Conservation (phyloP, 2,888 invertebrate species). For the Sarcophaga carnaria region DNA sequence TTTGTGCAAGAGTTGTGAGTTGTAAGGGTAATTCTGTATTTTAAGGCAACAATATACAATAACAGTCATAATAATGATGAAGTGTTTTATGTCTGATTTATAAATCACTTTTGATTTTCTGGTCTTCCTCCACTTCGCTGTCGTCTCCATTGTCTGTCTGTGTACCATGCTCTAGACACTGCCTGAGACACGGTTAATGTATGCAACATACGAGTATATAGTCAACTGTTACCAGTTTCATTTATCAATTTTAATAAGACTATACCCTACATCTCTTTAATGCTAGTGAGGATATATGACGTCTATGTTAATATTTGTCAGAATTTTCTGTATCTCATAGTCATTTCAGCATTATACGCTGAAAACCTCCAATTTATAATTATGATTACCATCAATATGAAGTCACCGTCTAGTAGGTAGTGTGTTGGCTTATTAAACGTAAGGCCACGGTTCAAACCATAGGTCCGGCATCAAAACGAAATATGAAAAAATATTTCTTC, state of each 20-base stretch:
- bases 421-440: too few relatives aligned
- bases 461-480: too few relatives aligned
- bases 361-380: too few relatives aligned
- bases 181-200: background rate
- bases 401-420: too few relatives aligned
- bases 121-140: conserved; percentile 35
- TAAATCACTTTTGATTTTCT: conserved; percentile 66
- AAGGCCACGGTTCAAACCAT: too few relatives aligned
- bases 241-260: conserved; percentile 40
- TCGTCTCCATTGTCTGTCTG: background rate
- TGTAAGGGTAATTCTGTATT: background rate
- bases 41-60: background rate
- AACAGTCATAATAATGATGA: conserved; percentile 54
- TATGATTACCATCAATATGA: too few relatives aligned
- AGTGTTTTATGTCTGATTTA: conserved; percentile 64
- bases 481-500: too few relatives aligned
- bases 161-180: background rate
- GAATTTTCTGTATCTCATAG: too few relatives aligned
- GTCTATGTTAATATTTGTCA: too few relatives aligned
- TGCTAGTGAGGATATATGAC: too few relatives aligned
- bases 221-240: conserved; percentile 8
- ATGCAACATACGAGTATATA: background rate
- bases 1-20: conserved; percentile 9
- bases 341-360: too few relatives aligned
- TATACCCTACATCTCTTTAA: background rate